Conservation (phyloP, 37 sponge, comb jelly and placozoan species). For the Diacarnus erythraeanus region DNA sequence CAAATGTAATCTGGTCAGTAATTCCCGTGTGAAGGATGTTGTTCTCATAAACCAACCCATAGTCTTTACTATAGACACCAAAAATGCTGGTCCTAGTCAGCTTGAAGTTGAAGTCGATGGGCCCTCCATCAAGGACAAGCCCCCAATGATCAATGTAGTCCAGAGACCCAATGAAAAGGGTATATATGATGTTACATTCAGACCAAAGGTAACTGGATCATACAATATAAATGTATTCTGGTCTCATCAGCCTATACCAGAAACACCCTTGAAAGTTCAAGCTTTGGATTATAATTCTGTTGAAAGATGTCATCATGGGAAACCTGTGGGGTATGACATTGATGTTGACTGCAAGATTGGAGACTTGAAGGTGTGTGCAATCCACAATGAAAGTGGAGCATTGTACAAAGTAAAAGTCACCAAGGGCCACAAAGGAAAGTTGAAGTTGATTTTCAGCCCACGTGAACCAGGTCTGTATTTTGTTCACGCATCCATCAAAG, state of each 20-base stretch:
- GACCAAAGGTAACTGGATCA: background rate
- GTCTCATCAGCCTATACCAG: background rate
- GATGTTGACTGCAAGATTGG: constrained; percentile 22
- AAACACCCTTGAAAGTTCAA: constrained; percentile 36
- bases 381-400: constrained; percentile 35
- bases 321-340: constrained; percentile 32
- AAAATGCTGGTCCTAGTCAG: constrained; percentile 29
- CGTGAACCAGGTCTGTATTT: constrained; percentile 42
- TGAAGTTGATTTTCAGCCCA: constrained; percentile 27
- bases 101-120: constrained; percentile 27
- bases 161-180: background rate
- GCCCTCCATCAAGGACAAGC: background rate
- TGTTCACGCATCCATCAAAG: constrained; percentile 12
- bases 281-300: constrained; percentile 6
- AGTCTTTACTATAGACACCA: background rate
- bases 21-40: background rate
- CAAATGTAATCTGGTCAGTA: constrained; percentile 28
- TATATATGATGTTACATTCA: constrained; percentile 10
- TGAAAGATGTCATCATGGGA: constrained; percentile 7
- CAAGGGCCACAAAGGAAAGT: constrained; percentile 18
- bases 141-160: background rate
- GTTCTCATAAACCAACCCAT: constrained; percentile 8
- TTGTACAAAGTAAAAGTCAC: constrained; percentile 40
- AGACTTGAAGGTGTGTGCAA: constrained; percentile 44
- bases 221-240: constrained; percentile 38